Conservation (phyloP, 2,888 invertebrate species). For the Troides oblongomaculatus region DNA sequence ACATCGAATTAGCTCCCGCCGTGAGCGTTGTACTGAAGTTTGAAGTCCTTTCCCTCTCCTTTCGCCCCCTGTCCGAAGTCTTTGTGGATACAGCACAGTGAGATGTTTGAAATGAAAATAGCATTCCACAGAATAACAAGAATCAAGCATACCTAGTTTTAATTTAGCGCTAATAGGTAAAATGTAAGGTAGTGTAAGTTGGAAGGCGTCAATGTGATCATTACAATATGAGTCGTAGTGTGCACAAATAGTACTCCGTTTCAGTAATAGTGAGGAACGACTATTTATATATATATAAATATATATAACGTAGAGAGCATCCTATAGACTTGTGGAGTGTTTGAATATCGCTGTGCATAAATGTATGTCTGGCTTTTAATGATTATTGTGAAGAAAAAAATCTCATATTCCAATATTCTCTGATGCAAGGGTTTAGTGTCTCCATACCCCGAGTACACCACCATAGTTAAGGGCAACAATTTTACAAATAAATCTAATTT, state of each 20-base stretch:
- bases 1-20: slow-evolving; percentile 70
- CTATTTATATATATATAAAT: slow-evolving; percentile 49
- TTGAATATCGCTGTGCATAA: slow-evolving; percentile 67
- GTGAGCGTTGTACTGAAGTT: slow-evolving; percentile 75
- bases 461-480: slow-evolving; percentile 52
- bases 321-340: slow-evolving; percentile 70
- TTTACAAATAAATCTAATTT: slow-evolving; percentile 38
- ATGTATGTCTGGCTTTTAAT: slow-evolving; percentile 73
- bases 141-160: slow-evolving; percentile 67
- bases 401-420: slow-evolving; percentile 67
- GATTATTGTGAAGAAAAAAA: slow-evolving; percentile 48
- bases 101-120: slow-evolving; percentile 69
- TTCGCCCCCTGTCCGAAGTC: slow-evolving; percentile 44
- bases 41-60: slow-evolving; percentile 45
- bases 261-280: slow-evolving; percentile 59
- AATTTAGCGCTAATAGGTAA: slow-evolving; percentile 54
- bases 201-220: slow-evolving; percentile 76
- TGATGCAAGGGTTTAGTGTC: slow-evolving; percentile 68
- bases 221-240: slow-evolving; percentile 70
- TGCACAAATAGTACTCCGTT: slow-evolving; percentile 73
- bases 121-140: slow-evolving; percentile 70
- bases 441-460: slow-evolving; percentile 55
- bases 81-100: slow-evolving; percentile 54
- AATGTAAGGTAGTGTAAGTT: slow-evolving; percentile 62
- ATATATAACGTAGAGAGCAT: slow-evolving; percentile 62